A percentile compares a stretch with the other conserved stretches of the same genome.
phyloP scores from a whole-genome alignment of 2,113 vertebrate species.

The Colossoma macropomum region DNA sequence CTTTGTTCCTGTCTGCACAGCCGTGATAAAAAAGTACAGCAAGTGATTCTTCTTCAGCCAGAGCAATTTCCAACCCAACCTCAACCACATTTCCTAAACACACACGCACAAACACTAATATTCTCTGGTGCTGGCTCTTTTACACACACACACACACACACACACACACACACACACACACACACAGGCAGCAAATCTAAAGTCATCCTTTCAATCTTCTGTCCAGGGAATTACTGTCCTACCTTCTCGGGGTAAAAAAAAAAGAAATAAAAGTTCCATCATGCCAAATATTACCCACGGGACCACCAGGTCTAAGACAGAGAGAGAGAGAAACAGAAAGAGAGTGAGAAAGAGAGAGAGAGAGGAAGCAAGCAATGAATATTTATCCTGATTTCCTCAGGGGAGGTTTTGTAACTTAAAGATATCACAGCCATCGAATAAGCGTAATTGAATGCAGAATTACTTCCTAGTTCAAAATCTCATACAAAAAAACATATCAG shows the following conservation, averaged over 20 bases:
- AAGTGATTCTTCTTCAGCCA: constrained; percentile 11
- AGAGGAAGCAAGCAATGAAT: constrained; percentile 5
- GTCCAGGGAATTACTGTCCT: constrained; percentile 48
- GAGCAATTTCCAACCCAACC: background rate
- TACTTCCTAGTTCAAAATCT: constrained; percentile 9
- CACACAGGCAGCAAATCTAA: constrained; percentile 32
- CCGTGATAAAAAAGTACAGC: background rate
- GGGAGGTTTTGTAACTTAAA: constrained; percentile 36
- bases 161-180: constrained; percentile 17
- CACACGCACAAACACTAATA: constrained; percentile 5
- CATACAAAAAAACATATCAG: background rate
- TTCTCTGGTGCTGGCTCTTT: background rate
- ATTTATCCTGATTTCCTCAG: constrained; percentile 38
- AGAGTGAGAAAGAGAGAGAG: background rate
- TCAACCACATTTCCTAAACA: constrained; percentile 19
- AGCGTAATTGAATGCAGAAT: constrained; percentile 32
- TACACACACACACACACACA: constrained; percentile 25
- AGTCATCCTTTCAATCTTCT: constrained; percentile 45
- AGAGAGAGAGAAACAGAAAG: constrained; percentile 12
- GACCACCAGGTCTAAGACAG: constrained; percentile 26
- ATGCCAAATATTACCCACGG: constrained; percentile 48
- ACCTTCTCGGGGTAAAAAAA: constrained; percentile 39
- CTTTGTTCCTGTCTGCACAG: background rate
- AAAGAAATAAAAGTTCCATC: constrained; percentile 50
- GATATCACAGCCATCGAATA: constrained; percentile 17